These are phyloP conservation scores for Pedetes capensis DNA, from an alignment of 2,113 vertebrate species.

Conservation along the genomic window DNA sequence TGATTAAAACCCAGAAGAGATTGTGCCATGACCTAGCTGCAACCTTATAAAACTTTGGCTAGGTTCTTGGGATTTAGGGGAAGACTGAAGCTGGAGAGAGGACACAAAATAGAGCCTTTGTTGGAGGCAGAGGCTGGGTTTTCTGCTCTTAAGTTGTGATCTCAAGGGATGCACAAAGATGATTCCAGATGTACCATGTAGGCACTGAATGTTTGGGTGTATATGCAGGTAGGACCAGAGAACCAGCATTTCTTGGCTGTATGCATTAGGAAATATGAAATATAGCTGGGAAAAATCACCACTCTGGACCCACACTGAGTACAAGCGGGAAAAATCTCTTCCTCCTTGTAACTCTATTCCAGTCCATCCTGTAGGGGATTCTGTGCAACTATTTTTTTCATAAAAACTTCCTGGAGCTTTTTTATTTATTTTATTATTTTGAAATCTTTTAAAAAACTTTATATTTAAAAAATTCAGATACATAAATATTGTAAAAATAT, in stretches of 20 bases:
- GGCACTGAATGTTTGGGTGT: background rate
- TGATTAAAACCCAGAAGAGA: background rate
- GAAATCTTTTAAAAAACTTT: background rate
- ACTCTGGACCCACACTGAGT: background rate
- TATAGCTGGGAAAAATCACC: background rate
- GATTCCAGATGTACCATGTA: background rate
- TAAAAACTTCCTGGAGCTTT: background rate
- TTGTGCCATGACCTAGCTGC: background rate
- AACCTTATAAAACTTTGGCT: background rate
- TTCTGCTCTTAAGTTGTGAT: background rate
- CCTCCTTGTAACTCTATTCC: background rate
- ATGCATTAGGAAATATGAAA: background rate
- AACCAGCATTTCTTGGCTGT: background rate
- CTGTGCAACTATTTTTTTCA: background rate
- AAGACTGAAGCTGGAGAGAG: background rate
- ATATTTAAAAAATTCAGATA: constrained; percentile 15
- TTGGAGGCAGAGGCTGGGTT: background rate
- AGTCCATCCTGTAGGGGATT: background rate
- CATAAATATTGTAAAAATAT: background rate
- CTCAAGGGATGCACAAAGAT: background rate
- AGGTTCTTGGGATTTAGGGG: background rate
- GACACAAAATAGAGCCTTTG: background rate
- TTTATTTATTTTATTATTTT: background rate
- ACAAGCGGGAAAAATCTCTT: background rate
- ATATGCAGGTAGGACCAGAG: background rate